These are phyloP conservation scores for Lophius piscatorius DNA, from an alignment of 2,113 vertebrate genomes.

Conservation along the genomic window DNA sequence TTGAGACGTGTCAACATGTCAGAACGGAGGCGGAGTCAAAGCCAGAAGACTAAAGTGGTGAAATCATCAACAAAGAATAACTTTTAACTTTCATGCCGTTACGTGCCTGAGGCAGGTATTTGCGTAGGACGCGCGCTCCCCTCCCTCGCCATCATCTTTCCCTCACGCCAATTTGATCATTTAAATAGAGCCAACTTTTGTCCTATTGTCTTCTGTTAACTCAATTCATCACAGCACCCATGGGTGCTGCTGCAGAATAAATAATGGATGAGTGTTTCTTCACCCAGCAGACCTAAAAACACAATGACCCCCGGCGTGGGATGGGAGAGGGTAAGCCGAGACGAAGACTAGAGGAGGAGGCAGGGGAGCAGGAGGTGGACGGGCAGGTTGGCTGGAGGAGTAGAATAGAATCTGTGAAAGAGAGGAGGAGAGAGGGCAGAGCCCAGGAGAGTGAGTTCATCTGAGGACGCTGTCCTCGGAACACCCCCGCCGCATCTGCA, in stretches of 20 bases:
- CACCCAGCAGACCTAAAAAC: background rate
- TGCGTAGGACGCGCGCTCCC: slow-evolving; percentile 5
- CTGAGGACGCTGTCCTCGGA: slow-evolving; percentile 63
- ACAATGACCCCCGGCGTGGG: background rate
- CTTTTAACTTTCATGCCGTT: slow-evolving; percentile 12
- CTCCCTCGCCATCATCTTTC: background rate
- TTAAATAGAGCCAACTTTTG: no score
- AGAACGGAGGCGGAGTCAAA: no score
- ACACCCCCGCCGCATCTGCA: slow-evolving; percentile 19
- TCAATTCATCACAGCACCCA: slow-evolving; percentile 9
- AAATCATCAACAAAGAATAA: no score
- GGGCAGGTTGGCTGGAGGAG: slow-evolving; percentile 19
- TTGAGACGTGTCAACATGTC: no score
- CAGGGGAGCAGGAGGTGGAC: slow-evolving; percentile 9
- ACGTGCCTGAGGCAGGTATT: slow-evolving; percentile 12
- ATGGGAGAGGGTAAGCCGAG: slow-evolving; percentile 3
- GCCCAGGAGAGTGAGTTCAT: slow-evolving; percentile 60
- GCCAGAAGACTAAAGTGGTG: no score
- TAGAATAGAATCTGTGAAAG: slow-evolving; percentile 8
- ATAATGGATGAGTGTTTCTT: slow-evolving; percentile 5
- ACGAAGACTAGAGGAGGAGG: slow-evolving; percentile 17
- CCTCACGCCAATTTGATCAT: background rate
- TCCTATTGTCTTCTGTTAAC: no score
- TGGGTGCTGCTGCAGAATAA: background rate
- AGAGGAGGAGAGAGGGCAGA: slow-evolving; percentile 16